Evolutionary conservation across 2,888 invertebrate genomes (phyloP), one percentile per base, ranked within the genome.

Genomic region (Siphlonurus alternatus): DNA sequence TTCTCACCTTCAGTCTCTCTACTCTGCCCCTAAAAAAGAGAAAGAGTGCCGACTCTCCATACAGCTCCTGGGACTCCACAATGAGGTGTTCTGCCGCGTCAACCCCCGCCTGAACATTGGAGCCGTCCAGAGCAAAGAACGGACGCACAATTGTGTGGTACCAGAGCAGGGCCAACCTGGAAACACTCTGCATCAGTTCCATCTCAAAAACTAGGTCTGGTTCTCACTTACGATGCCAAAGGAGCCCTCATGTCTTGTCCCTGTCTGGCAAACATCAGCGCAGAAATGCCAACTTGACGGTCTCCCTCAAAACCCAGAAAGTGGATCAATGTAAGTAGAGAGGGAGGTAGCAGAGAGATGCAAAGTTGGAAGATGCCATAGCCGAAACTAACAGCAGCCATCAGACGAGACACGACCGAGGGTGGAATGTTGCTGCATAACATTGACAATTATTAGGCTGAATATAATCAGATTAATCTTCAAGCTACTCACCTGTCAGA

Each of bases 81-180:
- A 83, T 76, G 25, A 84, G 73, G 65, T 76, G 72, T 66, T 76
- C 75, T 0, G 83, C 81, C 2, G 77, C 78, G 59, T 77, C 75
- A 1, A 82, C 80, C 7, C 84, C 84, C 20, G 82, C 81, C 69
- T 77, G 76, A 1, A 82, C 78, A 69, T 83, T 81, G 24, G 76
- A 77, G 2, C 83, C 84, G 71, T 86, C 84, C 15, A 84, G 75
- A 1, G 82, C 82, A 72, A 84, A 85, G 71, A 85, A 83, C 53
- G 86, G 86, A 64, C 83, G 76, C 2, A 85, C 81, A 54, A 85
- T 83, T 19, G 85, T 85, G 70, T 85, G 84, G 71, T 85, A 87
- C 84, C 86, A 86, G 60, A 86, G 72, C 60, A 84, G 71, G 1
- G 80, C 78, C 67, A 83, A 74, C 22, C 81, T 81, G 68, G 38